phyloP scores from a whole-genome alignment of 2,888 invertebrate species.

The Tenodera sinensis region DNA sequence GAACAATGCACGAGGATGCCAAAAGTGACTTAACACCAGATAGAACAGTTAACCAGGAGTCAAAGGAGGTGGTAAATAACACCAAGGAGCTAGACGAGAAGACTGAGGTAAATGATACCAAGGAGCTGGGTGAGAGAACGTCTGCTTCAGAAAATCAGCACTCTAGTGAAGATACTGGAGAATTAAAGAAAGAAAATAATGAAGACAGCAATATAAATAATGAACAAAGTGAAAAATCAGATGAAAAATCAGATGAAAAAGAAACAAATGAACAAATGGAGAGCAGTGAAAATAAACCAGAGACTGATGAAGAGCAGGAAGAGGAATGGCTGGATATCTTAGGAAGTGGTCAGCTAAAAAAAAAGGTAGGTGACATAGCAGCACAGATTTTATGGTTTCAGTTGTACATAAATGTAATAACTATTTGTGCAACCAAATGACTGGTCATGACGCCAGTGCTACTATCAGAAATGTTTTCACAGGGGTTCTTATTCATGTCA shows the following conservation, averaged over 20 bases:
- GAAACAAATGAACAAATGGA: not conserved
- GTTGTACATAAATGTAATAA: too few relatives aligned
- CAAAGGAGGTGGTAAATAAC: not conserved
- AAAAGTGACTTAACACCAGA: not conserved
- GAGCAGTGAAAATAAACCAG: not conserved
- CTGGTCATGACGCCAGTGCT: too few relatives aligned
- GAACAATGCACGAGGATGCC: not conserved
- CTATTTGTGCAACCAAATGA: too few relatives aligned
- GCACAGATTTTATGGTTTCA: not conserved
- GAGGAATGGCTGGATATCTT: slow-evolving; percentile 72
- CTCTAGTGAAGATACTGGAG: not conserved
- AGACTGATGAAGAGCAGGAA: slow-evolving; percentile 32
- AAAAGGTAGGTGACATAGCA: slow-evolving; percentile 45
- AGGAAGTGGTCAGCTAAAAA: slow-evolving; percentile 69
- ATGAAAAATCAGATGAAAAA: not conserved
- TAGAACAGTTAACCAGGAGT: not conserved
- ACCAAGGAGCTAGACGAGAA: not conserved
- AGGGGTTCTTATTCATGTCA: too few relatives aligned
- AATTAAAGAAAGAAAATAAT: not conserved
- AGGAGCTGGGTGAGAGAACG: not conserved
- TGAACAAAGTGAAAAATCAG: not conserved
- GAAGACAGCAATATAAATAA: not conserved
- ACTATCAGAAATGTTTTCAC: too few relatives aligned
- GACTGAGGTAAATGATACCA: not conserved
- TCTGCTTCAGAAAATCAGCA: not conserved